These are phyloP conservation scores for Agriopis leucophaearia DNA, from an alignment of 2,888 invertebrate species.

Conservation along the genomic window DNA sequence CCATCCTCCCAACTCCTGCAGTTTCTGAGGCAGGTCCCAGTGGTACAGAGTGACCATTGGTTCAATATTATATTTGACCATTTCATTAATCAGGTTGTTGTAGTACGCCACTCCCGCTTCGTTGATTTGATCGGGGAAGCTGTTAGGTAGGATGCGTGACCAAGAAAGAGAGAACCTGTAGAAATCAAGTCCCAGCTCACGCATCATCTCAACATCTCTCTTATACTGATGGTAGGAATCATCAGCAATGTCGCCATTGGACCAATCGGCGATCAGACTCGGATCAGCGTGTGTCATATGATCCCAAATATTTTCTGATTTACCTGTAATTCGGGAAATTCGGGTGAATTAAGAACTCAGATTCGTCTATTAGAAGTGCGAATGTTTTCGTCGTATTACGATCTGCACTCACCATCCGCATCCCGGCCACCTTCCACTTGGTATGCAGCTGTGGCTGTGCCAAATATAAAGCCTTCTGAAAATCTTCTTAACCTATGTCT, in stretches of 20 bases:
- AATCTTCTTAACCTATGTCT: conserved; percentile 51
- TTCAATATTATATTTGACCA: conserved; percentile 85
- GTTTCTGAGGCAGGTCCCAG: conserved; percentile 81
- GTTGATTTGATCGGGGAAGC: conserved; percentile 84
- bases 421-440: conserved; percentile 85
- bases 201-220: conserved; percentile 81
- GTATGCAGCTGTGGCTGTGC: conserved; percentile 73
- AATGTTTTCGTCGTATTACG: background rate
- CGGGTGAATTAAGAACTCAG: too few relatives aligned
- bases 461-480: conserved; percentile 59
- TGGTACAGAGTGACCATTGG: conserved; percentile 86
- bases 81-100: conserved; percentile 81
- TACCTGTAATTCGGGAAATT: conserved; percentile 63
- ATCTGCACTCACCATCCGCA: conserved; percentile 67
- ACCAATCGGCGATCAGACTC: conserved; percentile 78
- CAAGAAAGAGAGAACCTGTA: conserved; percentile 88
- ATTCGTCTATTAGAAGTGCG: too few relatives aligned
- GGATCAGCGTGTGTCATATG: conserved; percentile 77
- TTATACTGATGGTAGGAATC: conserved; percentile 87
- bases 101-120: conserved; percentile 69
- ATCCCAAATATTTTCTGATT: conserved; percentile 88
- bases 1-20: conserved; percentile 85
- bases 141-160: conserved; percentile 87
- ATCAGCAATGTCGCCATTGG: conserved; percentile 86
- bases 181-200: conserved; percentile 76